Evolutionary conservation across 1,140 invertebrate species (phyloP).

Genomic region (Drosophila suzukii): DNA sequence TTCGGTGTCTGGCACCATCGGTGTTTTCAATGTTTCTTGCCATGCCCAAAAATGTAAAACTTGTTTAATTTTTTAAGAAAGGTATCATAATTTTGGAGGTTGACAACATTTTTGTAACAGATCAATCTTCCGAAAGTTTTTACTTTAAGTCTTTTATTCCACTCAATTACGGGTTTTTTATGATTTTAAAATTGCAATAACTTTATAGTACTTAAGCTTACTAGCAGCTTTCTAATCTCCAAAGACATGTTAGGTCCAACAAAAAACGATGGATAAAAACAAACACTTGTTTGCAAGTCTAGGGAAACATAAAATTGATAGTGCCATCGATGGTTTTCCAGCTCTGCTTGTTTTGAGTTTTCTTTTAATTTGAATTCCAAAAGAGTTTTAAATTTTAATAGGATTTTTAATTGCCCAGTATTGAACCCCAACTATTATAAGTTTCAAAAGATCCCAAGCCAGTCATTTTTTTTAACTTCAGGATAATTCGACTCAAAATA

Average conservation of each 20-base stretch:
- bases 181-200: not conserved
- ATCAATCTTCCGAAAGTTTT: not conserved
- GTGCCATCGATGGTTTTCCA: constrained; percentile 12
- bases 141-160: not conserved
- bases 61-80: too few species aligned
- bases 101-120: too few species aligned
- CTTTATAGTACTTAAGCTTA: not conserved
- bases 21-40: too few species aligned
- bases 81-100: too few species aligned
- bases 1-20: not conserved
- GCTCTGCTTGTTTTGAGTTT: not conserved
- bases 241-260: not conserved
- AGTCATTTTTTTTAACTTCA: not conserved
- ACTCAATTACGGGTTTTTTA: too few species aligned
- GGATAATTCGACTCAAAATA: not conserved
- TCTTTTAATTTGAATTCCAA: not conserved
- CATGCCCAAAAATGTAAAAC: too few species aligned
- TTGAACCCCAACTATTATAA: not conserved
- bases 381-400: not conserved
- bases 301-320: not conserved
- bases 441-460: not conserved
- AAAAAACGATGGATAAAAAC: constrained; percentile 3
- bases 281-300: not conserved
- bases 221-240: not conserved
- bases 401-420: not conserved